phyloP scores from a whole-genome alignment of 2,888 invertebrate genomes.

The Elgonia sp. region DNA sequence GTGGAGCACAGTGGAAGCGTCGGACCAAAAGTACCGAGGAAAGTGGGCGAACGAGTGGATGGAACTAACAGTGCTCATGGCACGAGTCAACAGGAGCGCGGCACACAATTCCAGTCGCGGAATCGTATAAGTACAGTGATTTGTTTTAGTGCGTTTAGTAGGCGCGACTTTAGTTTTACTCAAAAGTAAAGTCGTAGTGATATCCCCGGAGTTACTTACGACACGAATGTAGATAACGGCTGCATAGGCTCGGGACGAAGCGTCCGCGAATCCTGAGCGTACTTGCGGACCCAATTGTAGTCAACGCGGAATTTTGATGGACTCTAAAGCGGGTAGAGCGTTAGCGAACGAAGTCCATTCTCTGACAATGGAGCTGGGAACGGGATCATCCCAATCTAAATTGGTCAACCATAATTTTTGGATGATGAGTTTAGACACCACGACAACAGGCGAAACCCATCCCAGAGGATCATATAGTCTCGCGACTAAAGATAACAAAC shows the following conservation, averaged over 20 bases:
- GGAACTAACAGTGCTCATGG: not conserved
- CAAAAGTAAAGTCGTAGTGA: not conserved
- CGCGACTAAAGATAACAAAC: not conserved
- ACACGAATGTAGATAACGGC: not conserved
- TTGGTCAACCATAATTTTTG: not conserved
- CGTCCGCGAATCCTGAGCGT: not conserved
- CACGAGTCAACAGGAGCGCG: not conserved
- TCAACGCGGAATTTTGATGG: not conserved
- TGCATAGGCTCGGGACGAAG: not conserved
- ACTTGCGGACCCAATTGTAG: not conserved
- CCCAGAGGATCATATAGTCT: not conserved
- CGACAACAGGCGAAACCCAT: not conserved
- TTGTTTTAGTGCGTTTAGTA: not conserved
- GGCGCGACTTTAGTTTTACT: not conserved
- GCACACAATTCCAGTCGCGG: constrained; percentile 18
- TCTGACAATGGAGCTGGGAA: not conserved
- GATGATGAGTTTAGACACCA: not conserved
- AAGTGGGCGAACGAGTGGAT: too few species aligned
- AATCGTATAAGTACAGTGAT: not conserved
- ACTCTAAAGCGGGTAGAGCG: not conserved
- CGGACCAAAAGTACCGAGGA: not conserved
- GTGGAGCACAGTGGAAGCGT: constrained; percentile 4
- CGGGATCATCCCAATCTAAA: not conserved
- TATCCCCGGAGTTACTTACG: not conserved
- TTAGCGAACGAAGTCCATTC: not conserved